Base-by-base conservation (phyloP, 92 coral and sea anemone species). In the Phenganax stokvisi region DNA sequence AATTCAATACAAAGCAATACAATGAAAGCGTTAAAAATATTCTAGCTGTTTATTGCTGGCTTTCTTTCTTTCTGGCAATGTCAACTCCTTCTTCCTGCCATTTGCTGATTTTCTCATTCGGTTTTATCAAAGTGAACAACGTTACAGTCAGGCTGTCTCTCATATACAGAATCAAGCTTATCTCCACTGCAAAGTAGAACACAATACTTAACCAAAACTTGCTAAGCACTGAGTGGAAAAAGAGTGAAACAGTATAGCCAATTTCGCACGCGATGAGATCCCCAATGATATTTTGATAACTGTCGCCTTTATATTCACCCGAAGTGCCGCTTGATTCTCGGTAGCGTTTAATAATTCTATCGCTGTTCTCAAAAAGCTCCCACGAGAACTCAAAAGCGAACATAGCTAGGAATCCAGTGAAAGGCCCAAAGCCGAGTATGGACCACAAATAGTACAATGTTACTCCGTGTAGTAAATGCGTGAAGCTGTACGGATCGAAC, bases 61-160 rank as follows among this genome's bases (percentile, higher is more conserved):
- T 73, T 25, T 73, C 77, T 73, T 51, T 6, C 44, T 53, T 56
- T 16, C 59, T 52, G 0, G 77, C 77, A 6, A n/a, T 54, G 3
- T 73, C 59, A 29, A 73, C 77, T 73, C 77, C 77, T 54, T 73
- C 9, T 20, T 51, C 62, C 17, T 73, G 77, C 77, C 77, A 73
- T 9, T 51, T 73, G 61, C 59, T 56, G 60, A 73, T 73, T 57
- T 37, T 73, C 28, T 73, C 44, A 12, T 73, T 73, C 51, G 77
- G 77, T 31, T 27, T 20, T 3, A 73, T 73, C 61, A 73, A 10
- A 13, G 77, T 73, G 4, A 56, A 3, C 58, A 73, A 29, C 17
- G 77, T 73, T 3, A 73, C 12, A 20, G 77, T 73, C 29, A 73
- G 17, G 27, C 60, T 16, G 51, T 73, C 77, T 16, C 77, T 73